Evolutionary conservation across 2,888 invertebrate species (phyloP), one percentile per base, ranked within the genome.

Genomic region (Synanthedon tipuliformis): DNA sequence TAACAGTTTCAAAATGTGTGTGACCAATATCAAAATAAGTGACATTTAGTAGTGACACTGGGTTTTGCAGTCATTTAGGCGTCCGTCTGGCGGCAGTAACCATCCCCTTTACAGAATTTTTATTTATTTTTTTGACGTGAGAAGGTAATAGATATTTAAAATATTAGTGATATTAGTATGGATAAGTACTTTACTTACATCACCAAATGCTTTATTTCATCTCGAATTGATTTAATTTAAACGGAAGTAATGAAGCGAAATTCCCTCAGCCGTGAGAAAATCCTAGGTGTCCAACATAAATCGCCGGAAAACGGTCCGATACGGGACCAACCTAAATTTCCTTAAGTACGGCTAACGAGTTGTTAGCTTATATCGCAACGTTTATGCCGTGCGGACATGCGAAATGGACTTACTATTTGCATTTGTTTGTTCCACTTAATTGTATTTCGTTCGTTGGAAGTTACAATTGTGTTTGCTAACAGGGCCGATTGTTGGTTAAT

Each of bases 331-430:
- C 54, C 54, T 56, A 54, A 54, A 56, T 54, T 66, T 67, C 63
- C 68, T 65, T 69, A 69, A 71, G 67, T 67, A 65, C 61, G 64
- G 61, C 65, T 68, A 71, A 71, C 70, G 65, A 66, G 68, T 64
- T 66, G 58, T 65, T 59, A 62, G 65, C 67, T 69, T 67, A 68
- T 68, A 69, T 63, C 59, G 59, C 59, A 58, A 60, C 62, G 61
- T 62, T 70, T 68, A 71, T 67, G 65, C 64, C 63, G 62, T 61
- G 64, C 64, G 62, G 68, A 68, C 73, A 73, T 67, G 73, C 68
- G 63, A 71, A 63, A 64, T 64, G 61, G 57, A 60, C 52, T 62
- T 58, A 56, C 58, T 65, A 64, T 69, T 68, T 64, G 66, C 64
- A 67, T 66, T 66, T 67, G 63, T 68, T 66, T 64, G 64, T 64